These are phyloP conservation scores for Psix sp. DNA, from an alignment of 1,140 invertebrate genomes.

Conservation along the genomic window DNA sequence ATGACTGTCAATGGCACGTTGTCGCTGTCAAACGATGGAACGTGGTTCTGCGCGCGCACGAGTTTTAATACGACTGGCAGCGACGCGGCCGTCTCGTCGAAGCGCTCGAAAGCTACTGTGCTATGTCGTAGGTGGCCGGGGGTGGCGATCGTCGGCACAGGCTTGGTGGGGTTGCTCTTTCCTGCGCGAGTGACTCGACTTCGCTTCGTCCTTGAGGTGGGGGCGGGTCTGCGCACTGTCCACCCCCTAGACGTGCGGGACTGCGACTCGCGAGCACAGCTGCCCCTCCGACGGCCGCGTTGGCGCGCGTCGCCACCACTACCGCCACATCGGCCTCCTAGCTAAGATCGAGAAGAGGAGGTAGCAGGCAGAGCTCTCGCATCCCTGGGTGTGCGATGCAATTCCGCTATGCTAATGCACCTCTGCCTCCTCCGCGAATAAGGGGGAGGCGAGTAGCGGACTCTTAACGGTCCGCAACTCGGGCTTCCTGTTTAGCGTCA, in stretches of 20 bases:
- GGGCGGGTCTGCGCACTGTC: constrained; percentile 77
- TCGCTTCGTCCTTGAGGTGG: constrained; percentile 71
- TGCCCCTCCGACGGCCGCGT: constrained; percentile 64
- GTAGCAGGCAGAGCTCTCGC: constrained; percentile 57
- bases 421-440: constrained; percentile 37
- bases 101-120: constrained; percentile 75
- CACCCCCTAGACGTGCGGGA: constrained; percentile 69
- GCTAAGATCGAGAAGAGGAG: constrained; percentile 55
- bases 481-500: constrained; percentile 13
- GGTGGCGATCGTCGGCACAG: constrained; percentile 42
- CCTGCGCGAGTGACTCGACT: constrained; percentile 68
- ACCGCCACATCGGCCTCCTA: constrained; percentile 40
- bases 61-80: constrained; percentile 22
- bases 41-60: constrained; percentile 51
- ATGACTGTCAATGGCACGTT: constrained; percentile 53
- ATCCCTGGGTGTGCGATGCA: constrained; percentile 64
- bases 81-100: constrained; percentile 67
- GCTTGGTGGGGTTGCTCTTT: constrained; percentile 66
- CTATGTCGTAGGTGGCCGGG: constrained; percentile 72
- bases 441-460: too few relatives aligned
- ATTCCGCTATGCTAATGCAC: constrained; percentile 41
- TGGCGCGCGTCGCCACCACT: constrained; percentile 48
- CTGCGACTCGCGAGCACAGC: constrained; percentile 62
- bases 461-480: too few relatives aligned
- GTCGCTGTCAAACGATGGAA: constrained; percentile 32